Percentiles rank a stretch among this genome's conserved stretches.
Evolutionary conservation across 2,888 invertebrate genomes (phyloP).

Genomic region (Hymenopus coronatus): DNA sequence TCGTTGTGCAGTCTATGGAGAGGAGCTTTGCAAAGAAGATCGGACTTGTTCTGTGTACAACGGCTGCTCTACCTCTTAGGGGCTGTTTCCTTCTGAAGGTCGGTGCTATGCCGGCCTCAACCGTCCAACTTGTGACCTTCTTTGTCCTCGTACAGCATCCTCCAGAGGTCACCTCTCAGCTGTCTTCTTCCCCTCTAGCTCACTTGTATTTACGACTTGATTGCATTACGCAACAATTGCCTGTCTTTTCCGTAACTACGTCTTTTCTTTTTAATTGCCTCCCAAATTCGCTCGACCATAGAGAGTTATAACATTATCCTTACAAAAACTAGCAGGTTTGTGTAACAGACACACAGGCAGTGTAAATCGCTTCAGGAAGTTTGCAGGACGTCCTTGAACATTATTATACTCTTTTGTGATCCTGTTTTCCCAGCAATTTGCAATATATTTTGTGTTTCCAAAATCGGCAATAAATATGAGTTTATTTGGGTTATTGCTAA

Average conservation of each 20-base stretch:
- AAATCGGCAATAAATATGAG: too few species aligned
- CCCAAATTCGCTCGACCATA: neutral
- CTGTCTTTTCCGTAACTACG: neutral
- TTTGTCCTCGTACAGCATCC: neutral
- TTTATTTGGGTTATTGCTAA: too few species aligned
- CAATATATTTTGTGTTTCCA: too few species aligned
- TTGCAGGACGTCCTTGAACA: neutral
- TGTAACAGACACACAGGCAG: neutral
- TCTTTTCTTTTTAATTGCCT: neutral
- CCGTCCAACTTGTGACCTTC: neutral
- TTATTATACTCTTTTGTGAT: too few species aligned
- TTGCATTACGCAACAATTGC: neutral
- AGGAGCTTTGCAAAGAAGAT: neutral
- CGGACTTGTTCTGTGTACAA: neutral
- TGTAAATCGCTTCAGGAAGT: neutral
- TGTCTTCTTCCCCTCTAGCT: neutral
- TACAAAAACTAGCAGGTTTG: neutral
- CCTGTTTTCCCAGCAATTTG: too few species aligned
- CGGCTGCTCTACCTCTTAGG: neutral
- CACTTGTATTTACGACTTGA: neutral
- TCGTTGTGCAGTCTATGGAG: too few species aligned
- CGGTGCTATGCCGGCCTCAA: neutral
- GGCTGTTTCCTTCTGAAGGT: neutral
- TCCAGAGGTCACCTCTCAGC: neutral
- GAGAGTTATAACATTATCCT: neutral